These are phyloP conservation scores for Mareca penelope DNA, from an alignment of 2,797 vertebrate species.

Conservation along the genomic window DNA sequence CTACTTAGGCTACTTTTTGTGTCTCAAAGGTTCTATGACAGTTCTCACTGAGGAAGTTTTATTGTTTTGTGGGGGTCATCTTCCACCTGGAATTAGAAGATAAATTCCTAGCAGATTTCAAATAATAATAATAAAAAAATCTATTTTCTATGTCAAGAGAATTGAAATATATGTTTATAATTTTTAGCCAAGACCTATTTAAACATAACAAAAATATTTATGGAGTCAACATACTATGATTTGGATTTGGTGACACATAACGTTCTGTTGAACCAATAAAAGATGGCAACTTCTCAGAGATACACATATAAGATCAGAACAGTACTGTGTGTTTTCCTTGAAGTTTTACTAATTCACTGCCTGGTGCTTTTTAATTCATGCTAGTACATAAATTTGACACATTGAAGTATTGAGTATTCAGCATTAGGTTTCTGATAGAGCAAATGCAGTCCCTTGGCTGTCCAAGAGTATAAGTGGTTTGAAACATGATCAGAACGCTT, in stretches of 20 bases:
- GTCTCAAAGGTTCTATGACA: not conserved
- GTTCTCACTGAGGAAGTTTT: not conserved
- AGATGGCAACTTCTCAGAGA: not conserved
- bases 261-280: not conserved
- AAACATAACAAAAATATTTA: not conserved
- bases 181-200: not conserved
- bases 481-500: slow-evolving; percentile 51
- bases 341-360: slow-evolving; percentile 51
- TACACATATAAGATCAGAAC: not conserved
- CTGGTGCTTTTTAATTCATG: slow-evolving; percentile 57
- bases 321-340: not conserved
- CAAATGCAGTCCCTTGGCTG: slow-evolving; percentile 64
- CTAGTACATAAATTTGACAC: slow-evolving; percentile 41
- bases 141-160: not conserved
- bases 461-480: slow-evolving; percentile 63
- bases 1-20: not conserved
- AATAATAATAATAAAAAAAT: too few species aligned
- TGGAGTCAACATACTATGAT: not conserved
- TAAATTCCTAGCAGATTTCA: not conserved
- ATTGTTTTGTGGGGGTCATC: not conserved
- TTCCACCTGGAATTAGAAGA: not conserved
- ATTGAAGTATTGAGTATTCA: slow-evolving; percentile 56
- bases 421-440: slow-evolving; percentile 57
- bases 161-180: not conserved
- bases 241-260: not conserved